Conservation (phyloP, 1,140 invertebrate genomes). For the Formica exsecta region DNA sequence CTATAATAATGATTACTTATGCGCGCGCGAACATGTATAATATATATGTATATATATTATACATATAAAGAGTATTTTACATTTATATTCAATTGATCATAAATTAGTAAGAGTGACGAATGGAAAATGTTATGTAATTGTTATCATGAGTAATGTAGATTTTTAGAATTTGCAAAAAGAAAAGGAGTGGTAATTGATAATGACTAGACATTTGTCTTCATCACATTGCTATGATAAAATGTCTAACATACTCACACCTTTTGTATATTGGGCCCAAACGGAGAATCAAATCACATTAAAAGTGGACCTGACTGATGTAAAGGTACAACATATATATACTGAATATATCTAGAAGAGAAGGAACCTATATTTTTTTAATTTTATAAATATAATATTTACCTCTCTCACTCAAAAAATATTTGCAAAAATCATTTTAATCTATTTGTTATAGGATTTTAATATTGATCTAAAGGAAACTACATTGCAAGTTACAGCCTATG, state of each 20-base stretch:
- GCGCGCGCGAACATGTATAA: no score
- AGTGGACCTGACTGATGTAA: slow-evolving; percentile 94
- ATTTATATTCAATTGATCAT: no score
- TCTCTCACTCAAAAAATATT: not conserved
- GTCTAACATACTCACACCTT: slow-evolving; percentile 89
- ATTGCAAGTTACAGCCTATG: slow-evolving; percentile 89
- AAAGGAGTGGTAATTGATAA: not conserved
- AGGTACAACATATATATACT: slow-evolving; percentile 84
- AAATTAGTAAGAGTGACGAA: not conserved
- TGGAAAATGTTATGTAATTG: not conserved
- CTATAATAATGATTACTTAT: no score
- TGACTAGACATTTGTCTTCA: not conserved
- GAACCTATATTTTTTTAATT: not conserved
- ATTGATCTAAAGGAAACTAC: slow-evolving; percentile 88
- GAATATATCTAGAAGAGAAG: no score
- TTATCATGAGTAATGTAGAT: not conserved
- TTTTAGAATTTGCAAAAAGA: not conserved
- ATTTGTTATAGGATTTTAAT: slow-evolving; percentile 85
- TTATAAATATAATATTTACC: not conserved
- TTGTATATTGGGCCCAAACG: slow-evolving; percentile 97
- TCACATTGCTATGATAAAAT: slow-evolving; percentile 71
- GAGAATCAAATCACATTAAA: slow-evolving; percentile 91
- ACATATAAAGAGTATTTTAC: no score
- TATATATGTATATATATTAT: no score
- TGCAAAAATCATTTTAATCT: not conserved